phyloP scores from a whole-genome alignment of 1,140 invertebrate genomes.

The Leptopilina boulardi region DNA sequence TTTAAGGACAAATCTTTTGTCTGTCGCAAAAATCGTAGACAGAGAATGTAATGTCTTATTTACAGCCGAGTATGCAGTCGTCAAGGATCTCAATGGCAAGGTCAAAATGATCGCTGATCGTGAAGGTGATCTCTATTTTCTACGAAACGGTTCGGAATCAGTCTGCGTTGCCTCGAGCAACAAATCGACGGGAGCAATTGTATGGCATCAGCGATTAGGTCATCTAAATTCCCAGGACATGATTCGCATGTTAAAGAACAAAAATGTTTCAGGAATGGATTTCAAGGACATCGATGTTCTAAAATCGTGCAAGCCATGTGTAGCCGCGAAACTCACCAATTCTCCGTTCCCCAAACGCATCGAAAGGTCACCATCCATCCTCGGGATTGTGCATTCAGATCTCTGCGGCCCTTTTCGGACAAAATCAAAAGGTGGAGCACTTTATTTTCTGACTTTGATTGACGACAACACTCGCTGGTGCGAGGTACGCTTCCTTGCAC shows the following conservation, averaged over 20 bases:
- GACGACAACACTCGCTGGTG: slow-evolving; percentile 1
- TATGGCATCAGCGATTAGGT: background rate
- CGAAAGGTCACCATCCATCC: background rate
- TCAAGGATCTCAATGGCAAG: background rate
- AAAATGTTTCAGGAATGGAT: background rate
- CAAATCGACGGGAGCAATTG: background rate
- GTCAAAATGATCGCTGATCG: background rate
- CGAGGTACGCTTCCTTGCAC: background rate
- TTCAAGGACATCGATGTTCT: background rate
- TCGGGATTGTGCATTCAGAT: background rate
- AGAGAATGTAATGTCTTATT: too few relatives aligned
- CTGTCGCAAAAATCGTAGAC: background rate
- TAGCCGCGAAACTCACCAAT: background rate
- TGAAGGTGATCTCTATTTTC: background rate
- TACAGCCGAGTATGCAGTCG: background rate
- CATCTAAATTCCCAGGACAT: background rate
- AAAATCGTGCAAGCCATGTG: background rate
- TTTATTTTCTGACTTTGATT: background rate
- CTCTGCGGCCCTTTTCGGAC: background rate
- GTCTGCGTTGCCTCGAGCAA: background rate
- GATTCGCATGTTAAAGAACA: background rate
- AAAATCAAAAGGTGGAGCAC: background rate
- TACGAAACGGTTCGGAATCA: background rate
- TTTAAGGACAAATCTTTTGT: background rate
- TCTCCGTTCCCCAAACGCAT: background rate